Evolutionary conservation across 2,888 invertebrate species (phyloP), one percentile per base, ranked within the genome.

Genomic region (Eupsilia transversa): DNA sequence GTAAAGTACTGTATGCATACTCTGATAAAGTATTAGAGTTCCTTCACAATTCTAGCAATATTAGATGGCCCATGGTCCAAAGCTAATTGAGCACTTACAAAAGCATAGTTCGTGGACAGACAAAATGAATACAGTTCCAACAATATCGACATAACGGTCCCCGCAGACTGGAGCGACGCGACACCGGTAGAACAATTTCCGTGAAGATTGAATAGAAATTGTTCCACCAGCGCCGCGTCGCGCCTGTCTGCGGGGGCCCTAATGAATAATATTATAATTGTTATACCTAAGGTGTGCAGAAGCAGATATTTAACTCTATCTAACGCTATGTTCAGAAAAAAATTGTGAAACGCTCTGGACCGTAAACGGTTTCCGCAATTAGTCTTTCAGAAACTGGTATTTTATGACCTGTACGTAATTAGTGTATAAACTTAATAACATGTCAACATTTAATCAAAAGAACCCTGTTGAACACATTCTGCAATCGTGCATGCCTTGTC

Each of bases 401-500:
- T 71, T 57, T 72, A 68, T 57, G 64, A 65, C 65, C 46, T 54
- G 61, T 67, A 70, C n/a, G 33, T 82, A 73, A 68, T 81, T 71
- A 74, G n/a, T 77, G 49, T 79, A 71, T 59, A 59, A 43, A 63
- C 46, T 76, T 30, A 70, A 43, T 68, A 46, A 69, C 65, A 59
- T 79, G 68, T 70, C 66, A 85, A 41, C 61, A 63, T 75, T 79
- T 83, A 75, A 85, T 79, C 63, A 72, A 76, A 63, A 67, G 59
- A 83, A 59, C 74, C 66, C 76, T 60, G 72, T 82, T 69, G 35
- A 72, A 70, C 63, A 68, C 7, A 74, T 64, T 75, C 41, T 52
- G 63, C 63, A 80, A 76, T 86, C 81, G 77, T 63, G 79, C 60
- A 76, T 77, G 74, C 43, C 74, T 83, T 82, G 83, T 86, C 79